Evolutionary conservation across 1,140 invertebrate genomes (phyloP), one percentile per base, ranked within the genome.

Genomic region (Gryon sp.): DNA sequence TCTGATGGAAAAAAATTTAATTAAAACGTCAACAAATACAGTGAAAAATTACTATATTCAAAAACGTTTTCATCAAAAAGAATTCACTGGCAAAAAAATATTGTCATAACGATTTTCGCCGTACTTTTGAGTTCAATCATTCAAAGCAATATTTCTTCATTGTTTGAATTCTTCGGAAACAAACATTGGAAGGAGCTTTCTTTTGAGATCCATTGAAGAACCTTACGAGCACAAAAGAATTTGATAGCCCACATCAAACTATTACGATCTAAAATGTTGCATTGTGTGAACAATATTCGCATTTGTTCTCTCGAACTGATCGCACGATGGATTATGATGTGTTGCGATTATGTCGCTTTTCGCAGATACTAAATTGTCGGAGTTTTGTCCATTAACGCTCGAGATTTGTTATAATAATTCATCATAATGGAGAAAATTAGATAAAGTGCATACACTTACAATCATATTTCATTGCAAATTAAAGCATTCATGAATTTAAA

Each of bases 141-240:
- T 34, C 26, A 40, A 7, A 45, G 48, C 48, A 6, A 45, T 53
- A 66, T 66, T 55, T 66, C 48, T 34, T 45, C 62, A 66, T 53
- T 66, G 36, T 66, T 36, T 34, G 48, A 43, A 66, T 66, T 66
- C 62, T 48, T 36, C 9, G 26, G 40, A 32, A 40, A 57, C 30
- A 32, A 57, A 48, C 43, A 41, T 57, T 15, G 20, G 41, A 12
- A 38, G n/a, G 24, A 57, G 32, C 45, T 19, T 43, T 26, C 46
- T 52, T 66, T 55, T 14, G 48, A 20, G 24, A 48, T 40, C 19
- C n/a, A n/a, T n/a, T 38, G n/a, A 36, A 68, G 52, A 50, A 50
- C 43, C 53, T 69, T 59, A 60, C 50, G 65, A 59, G n/a, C 53
- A 69, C 53, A 69, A 69, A 60, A 70, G 55, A 53, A 70, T 70